These are phyloP conservation scores for Carposina sasakii DNA, from an alignment of 1,140 invertebrate species.

Conservation along the genomic window DNA sequence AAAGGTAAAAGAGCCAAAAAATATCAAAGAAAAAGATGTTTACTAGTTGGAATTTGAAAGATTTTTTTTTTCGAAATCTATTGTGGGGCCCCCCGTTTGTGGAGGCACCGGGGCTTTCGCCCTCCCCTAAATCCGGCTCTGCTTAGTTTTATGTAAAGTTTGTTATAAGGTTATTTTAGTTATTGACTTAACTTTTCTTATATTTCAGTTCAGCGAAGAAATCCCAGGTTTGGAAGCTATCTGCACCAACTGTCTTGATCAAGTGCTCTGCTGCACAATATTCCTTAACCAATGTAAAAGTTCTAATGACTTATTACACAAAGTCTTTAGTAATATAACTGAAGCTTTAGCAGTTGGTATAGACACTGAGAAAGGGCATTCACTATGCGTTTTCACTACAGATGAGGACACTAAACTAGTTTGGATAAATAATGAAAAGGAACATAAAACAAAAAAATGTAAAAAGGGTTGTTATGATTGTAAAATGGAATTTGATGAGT, in stretches of 20 bases:
- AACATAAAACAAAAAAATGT: conserved; percentile 17
- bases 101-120: too few relatives aligned
- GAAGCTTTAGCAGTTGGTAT: conserved; percentile 28
- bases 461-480: conserved; percentile 36
- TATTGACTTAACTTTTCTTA: conserved; percentile 9
- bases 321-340: conserved; percentile 36
- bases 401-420: conserved; percentile 35
- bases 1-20: too few relatives aligned
- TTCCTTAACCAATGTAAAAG: conserved; percentile 40
- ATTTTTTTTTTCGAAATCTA: too few relatives aligned
- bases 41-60: too few relatives aligned
- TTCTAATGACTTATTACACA: conserved; percentile 31
- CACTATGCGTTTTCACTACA: conserved; percentile 34
- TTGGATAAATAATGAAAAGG: conserved; percentile 30
- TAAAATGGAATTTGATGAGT: conserved; percentile 27
- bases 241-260: conserved; percentile 43
- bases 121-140: too few relatives aligned
- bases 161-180: conserved; percentile 2
- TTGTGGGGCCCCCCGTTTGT: too few relatives aligned
- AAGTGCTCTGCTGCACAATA: conserved; percentile 29
- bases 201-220: conserved; percentile 42
- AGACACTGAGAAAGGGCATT: conserved; percentile 24
- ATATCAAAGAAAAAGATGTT: too few relatives aligned
- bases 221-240: conserved; percentile 49
- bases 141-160: too few relatives aligned